These are phyloP conservation scores for Parambassis ranga DNA, from an alignment of 2,797 vertebrate species.

Conservation along the genomic window DNA sequence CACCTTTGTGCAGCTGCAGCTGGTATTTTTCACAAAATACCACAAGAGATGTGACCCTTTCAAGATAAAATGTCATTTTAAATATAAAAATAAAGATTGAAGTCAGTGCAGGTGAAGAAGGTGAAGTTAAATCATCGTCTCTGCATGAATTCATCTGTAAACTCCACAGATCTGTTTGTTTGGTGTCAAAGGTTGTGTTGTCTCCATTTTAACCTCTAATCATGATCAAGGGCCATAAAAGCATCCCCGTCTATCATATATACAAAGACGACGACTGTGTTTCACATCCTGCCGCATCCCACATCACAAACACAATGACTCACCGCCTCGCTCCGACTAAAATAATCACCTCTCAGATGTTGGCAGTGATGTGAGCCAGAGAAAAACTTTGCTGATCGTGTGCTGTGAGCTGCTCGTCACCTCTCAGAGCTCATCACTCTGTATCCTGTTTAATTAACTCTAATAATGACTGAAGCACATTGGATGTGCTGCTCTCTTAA, in stretches of 20 bases:
- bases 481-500: conserved; percentile 22
- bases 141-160: too few species aligned
- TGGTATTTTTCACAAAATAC: not conserved
- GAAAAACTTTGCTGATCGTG: conserved; percentile 10
- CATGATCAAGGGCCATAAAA: conserved; percentile 37
- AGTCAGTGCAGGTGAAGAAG: too few species aligned
- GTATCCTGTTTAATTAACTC: conserved; percentile 46
- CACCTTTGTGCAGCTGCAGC: not conserved
- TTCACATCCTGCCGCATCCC: conserved; percentile 26
- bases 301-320: conserved; percentile 34
- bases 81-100: too few species aligned
- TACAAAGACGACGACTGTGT: conserved; percentile 35
- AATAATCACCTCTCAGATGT: conserved; percentile 18
- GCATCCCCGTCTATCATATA: conserved; percentile 18
- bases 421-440: conserved; percentile 26
- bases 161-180: not conserved
- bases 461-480: conserved; percentile 28
- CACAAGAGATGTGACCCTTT: not conserved
- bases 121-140: too few species aligned
- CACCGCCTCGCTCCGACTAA: conserved; percentile 13
- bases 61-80: too few species aligned
- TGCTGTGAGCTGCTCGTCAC: conserved; percentile 29
- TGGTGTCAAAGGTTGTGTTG: conserved; percentile 1
- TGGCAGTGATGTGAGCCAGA: conserved; percentile 2
- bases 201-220: conserved; percentile 23